Percentiles rank a stretch among this genome's conserved stretches.
These are phyloP conservation scores for Kryptopterus vitreolus DNA, from an alignment of 2,797 vertebrate species.

Conservation along the genomic window DNA sequence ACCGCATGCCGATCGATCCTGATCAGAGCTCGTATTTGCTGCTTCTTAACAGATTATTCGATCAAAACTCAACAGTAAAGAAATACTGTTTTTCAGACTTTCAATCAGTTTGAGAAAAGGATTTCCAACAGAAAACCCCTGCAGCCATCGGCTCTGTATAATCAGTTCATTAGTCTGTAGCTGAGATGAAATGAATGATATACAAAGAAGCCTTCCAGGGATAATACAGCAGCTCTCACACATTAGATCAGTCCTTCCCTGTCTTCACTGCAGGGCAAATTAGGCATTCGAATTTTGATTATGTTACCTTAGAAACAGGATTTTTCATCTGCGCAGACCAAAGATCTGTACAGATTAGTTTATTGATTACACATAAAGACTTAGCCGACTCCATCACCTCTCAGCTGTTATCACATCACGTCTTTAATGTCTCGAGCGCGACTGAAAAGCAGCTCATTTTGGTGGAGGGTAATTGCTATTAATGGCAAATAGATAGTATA, in stretches of 20 bases:
- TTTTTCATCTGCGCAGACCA: slow-evolving; percentile 14
- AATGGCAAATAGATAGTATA: background rate
- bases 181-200: slow-evolving; percentile 38
- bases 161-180: slow-evolving; percentile 48
- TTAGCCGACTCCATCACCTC: slow-evolving; percentile 21
- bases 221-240: slow-evolving; percentile 27
- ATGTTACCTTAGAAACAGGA: slow-evolving; percentile 39
- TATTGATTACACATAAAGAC: slow-evolving; percentile 33
- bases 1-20: background rate
- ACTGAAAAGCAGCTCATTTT: slow-evolving; percentile 4
- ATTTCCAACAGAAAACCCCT: slow-evolving; percentile 26
- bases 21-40: background rate
- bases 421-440: background rate
- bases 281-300: slow-evolving; percentile 40
- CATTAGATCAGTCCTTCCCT: background rate
- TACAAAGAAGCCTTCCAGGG: slow-evolving; percentile 23
- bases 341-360: slow-evolving; percentile 34
- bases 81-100: slow-evolving; percentile 8
- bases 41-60: background rate
- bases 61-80: background rate
- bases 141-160: slow-evolving; percentile 37
- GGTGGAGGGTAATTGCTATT: background rate
- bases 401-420: slow-evolving; percentile 12
- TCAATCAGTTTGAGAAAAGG: slow-evolving; percentile 19
- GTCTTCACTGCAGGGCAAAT: background rate